Evolutionary conservation across 2,888 invertebrate genomes (phyloP), one percentile per base, ranked within the genome.

Genomic region (Silvanus unidentatus): DNA sequence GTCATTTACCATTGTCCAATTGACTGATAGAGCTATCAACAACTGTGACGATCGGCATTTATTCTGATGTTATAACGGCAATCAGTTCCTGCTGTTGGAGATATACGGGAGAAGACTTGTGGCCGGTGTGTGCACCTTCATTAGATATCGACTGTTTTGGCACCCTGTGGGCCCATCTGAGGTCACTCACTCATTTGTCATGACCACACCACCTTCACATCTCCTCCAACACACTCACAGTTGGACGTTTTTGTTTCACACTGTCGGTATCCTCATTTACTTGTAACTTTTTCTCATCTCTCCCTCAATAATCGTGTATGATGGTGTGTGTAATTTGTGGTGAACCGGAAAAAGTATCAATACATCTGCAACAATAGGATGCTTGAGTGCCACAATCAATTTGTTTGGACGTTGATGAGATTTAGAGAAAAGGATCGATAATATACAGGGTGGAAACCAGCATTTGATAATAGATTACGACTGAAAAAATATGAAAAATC

Each of bases 1-100:
- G 61, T 64, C 64, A 57, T 49, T 55, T 52, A 43, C 56, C 58
- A 58, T 66, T 68, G 66, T 68, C 52, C 52, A 37, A 51, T 60
- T 65, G 68, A 70, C 65, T 51, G 65, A 69, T 68, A 63, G 65
- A 69, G 67, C 66, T 65, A 68, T 69, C 67, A 66, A 59, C 63
- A 55, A 59, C 64, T 65, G n/a, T n/a, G 66, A 63, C 64, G 66
- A 63, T 62, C 64, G n/a, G 54, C 66, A 68, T 66, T 64, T 66
- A 62, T 66, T 60, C 63, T 54, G 49, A 58, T 37, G 37, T 63
- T 63, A 61, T 62, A 59, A 54, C 59, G 62, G 64, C 60, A 64
- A 65, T 67, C 63, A 62, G 58, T 57, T 11, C 32, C 22, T 22
- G 22, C 8, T 3, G 22, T 22, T 3, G 22, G 8, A 22, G 8